Evolutionary conservation across 2,888 invertebrate species (phyloP), one percentile per base, ranked within the genome.

Genomic region (Apamea epomidion): DNA sequence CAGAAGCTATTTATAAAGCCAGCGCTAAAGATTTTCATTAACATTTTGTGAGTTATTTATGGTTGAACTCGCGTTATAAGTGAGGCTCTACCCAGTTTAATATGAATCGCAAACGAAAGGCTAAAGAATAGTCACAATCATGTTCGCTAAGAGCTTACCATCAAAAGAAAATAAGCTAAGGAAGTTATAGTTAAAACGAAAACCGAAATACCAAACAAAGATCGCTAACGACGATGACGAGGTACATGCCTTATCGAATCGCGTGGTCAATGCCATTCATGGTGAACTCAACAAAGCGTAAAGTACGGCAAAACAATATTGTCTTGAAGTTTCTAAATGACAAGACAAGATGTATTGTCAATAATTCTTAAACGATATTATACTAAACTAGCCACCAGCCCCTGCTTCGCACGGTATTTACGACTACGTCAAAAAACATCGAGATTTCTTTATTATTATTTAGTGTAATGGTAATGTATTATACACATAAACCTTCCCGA

Each of bases 181-280:
- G 74, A 78, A 81, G 77, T 78, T 82, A 78, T 75, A 77, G 80
- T 83, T 75, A 74, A 90, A 84, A 78, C 75, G 78, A 84, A 87
- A 86, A 84, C 83, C 84, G 82, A 91, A 89, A 89, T 84, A 86
- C 78, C 84, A 80, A 86, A 88, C 84, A 87, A 90, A 90, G 91
- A 81, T 87, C 78, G 70, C 81, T 87, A 90, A 89, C 88, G 85
- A 89, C 88, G 88, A 86, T 84, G 87, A 90, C 87, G 82, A 85
- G 86, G 84, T 85, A 89, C 87, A 85, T 88, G 86, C 90, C 91
- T 90, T 88, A 88, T 80, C 92, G 88, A 93, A 93, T 92, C 81
- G 80, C 78, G 84, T 89, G 90, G 92, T 91, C 92, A 93, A 91
- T 92, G 92, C 89, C 90, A 90, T 89, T 90, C 86, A 88, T 84